A percentile compares a stretch with the other conserved stretches of the same genome.
phyloP scores from a whole-genome alignment of 1,140 invertebrate species.

The Leptinotarsa defecta region DNA sequence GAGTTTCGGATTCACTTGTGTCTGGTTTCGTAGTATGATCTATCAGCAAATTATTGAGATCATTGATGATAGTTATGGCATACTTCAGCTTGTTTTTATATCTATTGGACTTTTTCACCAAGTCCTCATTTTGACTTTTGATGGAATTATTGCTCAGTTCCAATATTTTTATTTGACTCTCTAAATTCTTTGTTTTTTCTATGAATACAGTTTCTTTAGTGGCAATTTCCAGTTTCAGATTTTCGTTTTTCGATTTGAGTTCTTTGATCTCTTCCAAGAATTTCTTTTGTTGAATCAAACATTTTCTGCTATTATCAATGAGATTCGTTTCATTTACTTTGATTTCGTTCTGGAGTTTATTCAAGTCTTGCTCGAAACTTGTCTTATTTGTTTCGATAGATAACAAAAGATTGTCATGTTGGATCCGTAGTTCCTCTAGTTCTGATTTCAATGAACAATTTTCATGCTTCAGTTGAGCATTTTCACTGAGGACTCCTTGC shows the following conservation, averaged over 20 bases:
- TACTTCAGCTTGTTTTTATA: conserved; percentile 31
- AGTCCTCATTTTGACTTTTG: conserved; percentile 22
- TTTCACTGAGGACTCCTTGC: conserved; percentile 20
- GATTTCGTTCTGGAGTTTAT: conserved; percentile 28
- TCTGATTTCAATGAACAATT: conserved; percentile 19
- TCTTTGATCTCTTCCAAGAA: conserved; percentile 24
- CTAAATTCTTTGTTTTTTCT: conserved; percentile 23
- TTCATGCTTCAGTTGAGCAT: conserved; percentile 20
- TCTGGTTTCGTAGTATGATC: conserved; percentile 20
- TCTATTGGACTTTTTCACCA: conserved; percentile 15
- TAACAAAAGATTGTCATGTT: conserved; percentile 20
- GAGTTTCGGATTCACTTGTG: conserved; percentile 6
- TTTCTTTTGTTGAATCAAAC: conserved; percentile 30
- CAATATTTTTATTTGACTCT: conserved; percentile 24
- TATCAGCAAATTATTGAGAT: conserved; percentile 26
- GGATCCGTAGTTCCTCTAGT: conserved; percentile 3
- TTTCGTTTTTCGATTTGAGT: conserved; percentile 19
- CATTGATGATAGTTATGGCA: conserved; percentile 31
- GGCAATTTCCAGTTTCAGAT: conserved; percentile 13
- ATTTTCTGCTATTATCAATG: conserved; percentile 29
- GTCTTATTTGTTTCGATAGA: conserved; percentile 1
- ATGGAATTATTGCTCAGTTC: conserved; percentile 24
- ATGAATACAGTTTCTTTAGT: not conserved
- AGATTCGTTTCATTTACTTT: conserved; percentile 23
- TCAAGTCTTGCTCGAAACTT: conserved; percentile 24